Base-by-base conservation (phyloP, 2,888 invertebrate species). In the Saturnia japonica region DNA sequence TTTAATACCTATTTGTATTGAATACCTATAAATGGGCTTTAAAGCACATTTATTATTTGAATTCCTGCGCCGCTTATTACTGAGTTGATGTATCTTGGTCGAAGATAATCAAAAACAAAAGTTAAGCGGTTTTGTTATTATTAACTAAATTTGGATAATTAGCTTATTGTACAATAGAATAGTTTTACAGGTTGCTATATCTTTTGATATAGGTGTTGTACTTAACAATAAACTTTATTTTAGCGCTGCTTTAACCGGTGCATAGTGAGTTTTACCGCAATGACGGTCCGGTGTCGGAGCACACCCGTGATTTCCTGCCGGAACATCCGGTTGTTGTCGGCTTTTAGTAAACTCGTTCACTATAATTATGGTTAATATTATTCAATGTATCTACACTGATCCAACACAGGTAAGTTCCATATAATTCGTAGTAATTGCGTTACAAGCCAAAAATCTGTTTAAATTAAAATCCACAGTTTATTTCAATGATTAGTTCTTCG, bases 221-320 rank as follows among this genome's bases (percentile, higher is more conserved):
- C n/a, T 43, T 43, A 43, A 43, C 14, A 54, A 54, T 54, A 7
- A 54, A 22, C 1, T 54, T 54, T 54, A n/a, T 28, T 62, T 34
- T 62, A 22, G 14, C 19, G n/a, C 40, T 40, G 40, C 9, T 64
- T 34, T 64, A 7, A 62, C 28, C 34, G 34, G 64, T 40, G 22
- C n/a, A 64, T 8, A 64, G 40, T n/a, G 40, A 64, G n/a, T 64
- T 64, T 40, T 64, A 64, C 64, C 64, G 64, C 64, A 64, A 64
- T 40, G 64, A n/a, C 34, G 64, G 40, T 34, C 19, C 40, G 40
- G n/a, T 64, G 64, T 8, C 62, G 22, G 68, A 19, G n/a, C 47
- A 40, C 71, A 77, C 80, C 77, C 76, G 76, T 76, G 76, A 77
- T 79, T 83, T 85, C 83, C 83, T 82, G 82, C 75, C 76, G 78